Percentiles rank a stretch among this genome's conserved stretches.
Conservation (phyloP, 2,797 vertebrate genomes). For the Kryptolebias ocellatus region DNA sequence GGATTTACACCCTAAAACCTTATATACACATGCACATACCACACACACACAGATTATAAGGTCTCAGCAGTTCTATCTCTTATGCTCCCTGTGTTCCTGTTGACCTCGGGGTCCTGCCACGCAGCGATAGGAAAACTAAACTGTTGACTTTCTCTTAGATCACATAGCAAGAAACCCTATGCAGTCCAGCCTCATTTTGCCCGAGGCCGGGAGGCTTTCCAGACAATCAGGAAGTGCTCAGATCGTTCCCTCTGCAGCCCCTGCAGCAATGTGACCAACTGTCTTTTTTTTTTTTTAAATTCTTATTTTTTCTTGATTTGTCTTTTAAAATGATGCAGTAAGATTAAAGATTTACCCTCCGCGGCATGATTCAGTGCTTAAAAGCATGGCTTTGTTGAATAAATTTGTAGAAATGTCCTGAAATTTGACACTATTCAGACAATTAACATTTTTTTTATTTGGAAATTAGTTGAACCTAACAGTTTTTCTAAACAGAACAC, state of each 20-base stretch:
- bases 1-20: constrained; percentile 71
- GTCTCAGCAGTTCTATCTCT: constrained; percentile 60
- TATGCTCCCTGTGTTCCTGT: constrained; percentile 62
- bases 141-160: constrained; percentile 78
- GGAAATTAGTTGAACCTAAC: too few species aligned
- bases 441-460: neutral
- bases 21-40: constrained; percentile 56
- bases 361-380: neutral
- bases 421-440: neutral
- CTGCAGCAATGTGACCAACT: constrained; percentile 7
- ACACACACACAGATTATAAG: constrained; percentile 56
- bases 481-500: too few species aligned
- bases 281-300: too few species aligned
- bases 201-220: constrained; percentile 55
- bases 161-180: constrained; percentile 69
- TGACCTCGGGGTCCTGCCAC: constrained; percentile 72
- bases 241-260: constrained; percentile 25
- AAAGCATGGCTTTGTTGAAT: neutral
- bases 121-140: constrained; percentile 77
- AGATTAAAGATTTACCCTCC: neutral
- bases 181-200: constrained; percentile 66
- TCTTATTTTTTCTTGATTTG: neutral
- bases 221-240: constrained; percentile 50
- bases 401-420: neutral
- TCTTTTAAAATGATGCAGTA: neutral